Conservation (phyloP, 2,888 invertebrate genomes). For the Acronicta leporina region DNA sequence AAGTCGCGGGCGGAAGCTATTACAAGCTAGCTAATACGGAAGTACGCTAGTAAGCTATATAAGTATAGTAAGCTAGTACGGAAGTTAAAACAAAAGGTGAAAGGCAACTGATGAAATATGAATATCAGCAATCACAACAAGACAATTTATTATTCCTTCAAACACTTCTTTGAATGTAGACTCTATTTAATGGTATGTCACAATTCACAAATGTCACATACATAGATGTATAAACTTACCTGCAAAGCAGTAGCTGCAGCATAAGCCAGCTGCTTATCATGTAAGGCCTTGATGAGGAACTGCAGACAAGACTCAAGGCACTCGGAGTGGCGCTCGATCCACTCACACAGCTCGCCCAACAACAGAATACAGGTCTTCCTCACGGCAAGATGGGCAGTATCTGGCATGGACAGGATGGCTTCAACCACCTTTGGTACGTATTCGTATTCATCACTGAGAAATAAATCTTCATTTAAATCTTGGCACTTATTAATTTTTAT, state of each 20-base stretch:
- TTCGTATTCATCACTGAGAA: slow-evolving; percentile 94
- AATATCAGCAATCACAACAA: too few species aligned
- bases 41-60: too few species aligned
- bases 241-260: slow-evolving; percentile 96
- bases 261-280: slow-evolving; percentile 92
- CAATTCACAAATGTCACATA: too few species aligned
- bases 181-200: too few species aligned
- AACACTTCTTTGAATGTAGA: too few species aligned
- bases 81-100: too few species aligned
- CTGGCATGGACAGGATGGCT: slow-evolving; percentile 95
- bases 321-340: slow-evolving; percentile 96
- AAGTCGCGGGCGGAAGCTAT: too few species aligned
- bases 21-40: too few species aligned
- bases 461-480: background rate
- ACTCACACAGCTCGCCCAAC: slow-evolving; percentile 97
- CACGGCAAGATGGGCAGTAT: slow-evolving; percentile 95
- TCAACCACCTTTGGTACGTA: slow-evolving; percentile 98
- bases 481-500: too few species aligned
- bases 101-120: too few species aligned
- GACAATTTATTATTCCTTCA: too few species aligned
- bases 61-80: too few species aligned
- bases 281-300: slow-evolving; percentile 91
- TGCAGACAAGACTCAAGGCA: slow-evolving; percentile 95
- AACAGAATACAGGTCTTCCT: slow-evolving; percentile 96
- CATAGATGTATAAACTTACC: slow-evolving; percentile 56